Conservation (phyloP, 2,113 vertebrate genomes). For the Chaetodon auriga region DNA sequence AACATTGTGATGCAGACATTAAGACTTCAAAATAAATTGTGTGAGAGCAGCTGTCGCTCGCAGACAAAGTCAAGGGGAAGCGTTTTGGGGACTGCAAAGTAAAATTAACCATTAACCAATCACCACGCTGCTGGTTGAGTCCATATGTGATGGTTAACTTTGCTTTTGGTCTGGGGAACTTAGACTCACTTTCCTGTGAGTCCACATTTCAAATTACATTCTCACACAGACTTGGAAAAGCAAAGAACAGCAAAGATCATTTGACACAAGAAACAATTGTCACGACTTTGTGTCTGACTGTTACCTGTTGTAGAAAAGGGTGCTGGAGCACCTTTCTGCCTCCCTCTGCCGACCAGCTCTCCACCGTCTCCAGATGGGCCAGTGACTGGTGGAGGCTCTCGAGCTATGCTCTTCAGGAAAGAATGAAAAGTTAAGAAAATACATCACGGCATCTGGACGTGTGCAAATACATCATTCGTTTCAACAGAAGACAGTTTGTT, state of each 20-base stretch:
- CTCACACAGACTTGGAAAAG: not conserved
- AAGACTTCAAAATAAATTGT: no score
- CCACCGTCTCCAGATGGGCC: conserved; percentile 55
- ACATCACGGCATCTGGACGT: no score
- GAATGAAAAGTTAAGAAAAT: not conserved
- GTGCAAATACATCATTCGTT: no score
- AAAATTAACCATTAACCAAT: not conserved
- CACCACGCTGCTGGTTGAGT: not conserved
- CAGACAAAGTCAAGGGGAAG: no score
- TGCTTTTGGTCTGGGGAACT: not conserved
- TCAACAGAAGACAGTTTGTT: not conserved
- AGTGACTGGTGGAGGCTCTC: conserved; percentile 30
- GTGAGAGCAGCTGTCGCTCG: no score
- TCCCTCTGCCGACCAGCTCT: conserved; percentile 83
- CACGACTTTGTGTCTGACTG: not conserved
- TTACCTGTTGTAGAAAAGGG: conserved; percentile 79
- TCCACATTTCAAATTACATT: not conserved
- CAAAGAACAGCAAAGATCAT: not conserved
- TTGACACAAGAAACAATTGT: not conserved
- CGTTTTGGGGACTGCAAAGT: not conserved
- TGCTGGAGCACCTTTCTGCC: conserved; percentile 70
- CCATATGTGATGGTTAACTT: not conserved
- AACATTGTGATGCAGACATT: not conserved
- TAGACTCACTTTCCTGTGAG: no score
- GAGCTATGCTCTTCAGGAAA: conserved; percentile 19